Percentiles rank a stretch among this genome's conserved stretches.
These are phyloP conservation scores for Caenorhabditis sp. DNA, from an alignment of 2,888 invertebrate species.

Conservation along the genomic window DNA sequence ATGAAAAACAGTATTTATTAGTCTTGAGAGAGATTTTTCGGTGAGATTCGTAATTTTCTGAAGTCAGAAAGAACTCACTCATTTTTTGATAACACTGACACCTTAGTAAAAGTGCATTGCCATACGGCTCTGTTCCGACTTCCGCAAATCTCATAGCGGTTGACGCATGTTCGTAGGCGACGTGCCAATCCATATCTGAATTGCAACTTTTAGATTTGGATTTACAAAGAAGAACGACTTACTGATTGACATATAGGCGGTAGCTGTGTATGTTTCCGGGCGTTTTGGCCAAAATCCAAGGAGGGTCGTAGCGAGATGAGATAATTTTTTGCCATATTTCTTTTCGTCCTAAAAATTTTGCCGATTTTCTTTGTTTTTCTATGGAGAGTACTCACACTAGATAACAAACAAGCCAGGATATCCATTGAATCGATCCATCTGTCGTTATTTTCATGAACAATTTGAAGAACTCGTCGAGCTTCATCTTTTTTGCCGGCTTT, in stretches of 20 bases:
- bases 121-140: slow-evolving; percentile 8
- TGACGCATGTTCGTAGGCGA: slow-evolving; percentile 3
- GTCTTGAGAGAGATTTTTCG: too few species aligned
- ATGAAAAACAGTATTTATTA: too few species aligned
- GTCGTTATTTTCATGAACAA: slow-evolving; percentile 5
- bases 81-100: slow-evolving; percentile 11
- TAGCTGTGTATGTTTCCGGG: slow-evolving; percentile 13
- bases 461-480: slow-evolving; percentile 14
- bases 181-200: slow-evolving; percentile 15
- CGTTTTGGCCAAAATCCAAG: slow-evolving; percentile 22
- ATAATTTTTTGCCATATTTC: background rate
- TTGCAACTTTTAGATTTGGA: too few species aligned
- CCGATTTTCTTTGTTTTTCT: background rate
- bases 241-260: slow-evolving; percentile 20
- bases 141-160: slow-evolving; percentile 8
- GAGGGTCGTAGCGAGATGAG: slow-evolving; percentile 3
- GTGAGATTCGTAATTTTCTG: background rate
- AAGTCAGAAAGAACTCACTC: background rate
- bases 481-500: slow-evolving; percentile 15
- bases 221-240: too few species aligned
- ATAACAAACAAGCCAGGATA: slow-evolving; percentile 18
- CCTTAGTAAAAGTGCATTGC: slow-evolving; percentile 12
- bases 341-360: slow-evolving; percentile 14
- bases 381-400: slow-evolving; percentile 2
- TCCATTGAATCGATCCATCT: slow-evolving; percentile 37